Base-by-base conservation (phyloP, 2,888 invertebrate genomes). In the Anarsia innoxiella region DNA sequence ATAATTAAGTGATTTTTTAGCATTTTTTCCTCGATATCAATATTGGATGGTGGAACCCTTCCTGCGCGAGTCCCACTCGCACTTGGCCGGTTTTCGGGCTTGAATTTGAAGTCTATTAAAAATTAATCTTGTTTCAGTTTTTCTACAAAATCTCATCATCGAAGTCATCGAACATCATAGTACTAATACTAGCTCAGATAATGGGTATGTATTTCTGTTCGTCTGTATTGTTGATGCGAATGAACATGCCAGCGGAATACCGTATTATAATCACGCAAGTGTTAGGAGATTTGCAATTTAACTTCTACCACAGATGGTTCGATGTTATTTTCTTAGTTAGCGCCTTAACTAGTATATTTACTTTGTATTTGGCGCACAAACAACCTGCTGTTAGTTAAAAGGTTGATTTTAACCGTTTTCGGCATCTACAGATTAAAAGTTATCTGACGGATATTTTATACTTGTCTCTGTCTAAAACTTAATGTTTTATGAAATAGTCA, bases 141-240 rank as follows among this genome's bases (percentile, higher is more conserved):
- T 99, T 99, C 88, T 98, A 99, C 85, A 96, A 97, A 59, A 97
- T 99, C 62, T 98, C 99, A 0, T 99, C 97, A 53, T 97, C 95
- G 51, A 99, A 99, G 76, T 99, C 98, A 2, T 99, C 99, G 6
- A 99, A 99, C 71, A 93, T 99, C 38, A 98, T 99, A 51, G 99
- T 99, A 2, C 77, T 99, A 34, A 92, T 97, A 46, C 85, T 99
- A 28, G 99, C 99, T 1, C 98, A 99, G 85, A 94, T 99, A 55
- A 99, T 99, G 99, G 99, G 99, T 25, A 99, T 99, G 99, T 99
- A 99, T 69, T 99, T 99, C 80, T 96, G 99, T 36, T 98, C 98
- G 0, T 97, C 96, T 0, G 99, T 99, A 0, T 87, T 99, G 0
- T 80, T 99, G 26, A 96, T 99, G 92, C 86, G 99, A 16, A 99